Evolutionary conservation across 2,888 invertebrate species (phyloP).

Genomic region (Carterocephalus palaemon): DNA sequence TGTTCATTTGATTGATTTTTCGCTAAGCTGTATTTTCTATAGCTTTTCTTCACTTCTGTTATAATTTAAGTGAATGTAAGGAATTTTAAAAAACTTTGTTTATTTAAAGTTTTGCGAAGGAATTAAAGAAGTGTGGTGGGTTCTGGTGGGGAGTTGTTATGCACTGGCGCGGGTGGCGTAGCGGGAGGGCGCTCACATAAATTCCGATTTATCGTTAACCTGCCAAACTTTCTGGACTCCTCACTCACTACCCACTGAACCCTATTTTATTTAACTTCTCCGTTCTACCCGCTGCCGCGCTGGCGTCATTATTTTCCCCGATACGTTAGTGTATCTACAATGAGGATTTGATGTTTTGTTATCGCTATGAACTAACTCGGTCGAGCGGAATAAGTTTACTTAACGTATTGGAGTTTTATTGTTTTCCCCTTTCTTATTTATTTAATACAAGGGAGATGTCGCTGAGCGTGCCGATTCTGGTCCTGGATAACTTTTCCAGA

Average conservation of each 20-base stretch:
- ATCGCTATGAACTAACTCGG: conserved; percentile 19
- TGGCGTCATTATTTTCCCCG: conserved; percentile 40
- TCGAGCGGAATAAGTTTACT: conserved; percentile 12
- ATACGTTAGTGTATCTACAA: conserved; percentile 18
- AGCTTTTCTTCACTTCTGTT: too few relatives aligned
- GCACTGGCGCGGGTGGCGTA: conserved; percentile 27
- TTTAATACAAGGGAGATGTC: conserved; percentile 5
- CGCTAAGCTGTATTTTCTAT: too few relatives aligned
- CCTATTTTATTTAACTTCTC: conserved; percentile 71
- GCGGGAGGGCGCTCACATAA: conserved; percentile 57
- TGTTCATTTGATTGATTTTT: too few relatives aligned
- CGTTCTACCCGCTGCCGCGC: conserved; percentile 44
- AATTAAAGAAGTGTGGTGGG: conserved; percentile 1
- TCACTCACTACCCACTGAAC: conserved; percentile 58
- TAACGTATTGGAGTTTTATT: conserved; percentile 23
- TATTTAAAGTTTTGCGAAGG: conserved; percentile 3
- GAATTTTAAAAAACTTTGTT: background rate
- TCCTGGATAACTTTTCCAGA: too few relatives aligned
- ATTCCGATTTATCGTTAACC: conserved; percentile 71
- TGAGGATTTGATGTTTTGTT: conserved; percentile 12
- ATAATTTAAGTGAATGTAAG: background rate
- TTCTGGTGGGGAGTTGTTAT: conserved; percentile 16
- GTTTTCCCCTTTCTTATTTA: conserved; percentile 12
- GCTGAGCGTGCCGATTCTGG: too few relatives aligned
- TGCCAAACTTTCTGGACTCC: conserved; percentile 71